Conservation (phyloP, 2,113 vertebrate species). For the Dascyllus trimaculatus region DNA sequence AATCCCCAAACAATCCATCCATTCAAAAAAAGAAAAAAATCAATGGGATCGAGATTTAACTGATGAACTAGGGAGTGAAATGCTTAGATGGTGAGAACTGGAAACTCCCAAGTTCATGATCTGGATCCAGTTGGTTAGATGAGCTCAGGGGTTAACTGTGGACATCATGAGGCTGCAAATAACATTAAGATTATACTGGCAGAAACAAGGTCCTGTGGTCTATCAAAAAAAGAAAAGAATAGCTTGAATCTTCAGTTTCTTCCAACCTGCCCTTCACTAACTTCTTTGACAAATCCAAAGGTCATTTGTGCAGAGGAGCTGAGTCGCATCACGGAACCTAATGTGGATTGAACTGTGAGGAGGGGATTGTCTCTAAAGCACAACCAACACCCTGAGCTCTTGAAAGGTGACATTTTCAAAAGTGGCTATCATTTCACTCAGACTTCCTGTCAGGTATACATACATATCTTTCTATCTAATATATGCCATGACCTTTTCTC, state of each 20-base stretch:
- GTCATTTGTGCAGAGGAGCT: constrained; percentile 3
- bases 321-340: not conserved
- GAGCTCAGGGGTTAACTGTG: constrained; percentile 17
- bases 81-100: constrained; percentile 9
- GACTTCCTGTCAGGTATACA: not conserved
- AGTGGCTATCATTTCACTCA: constrained; percentile 25
- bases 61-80: constrained; percentile 17
- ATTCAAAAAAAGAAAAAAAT: not conserved
- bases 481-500: constrained; percentile 1
- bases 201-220: not conserved
- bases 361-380: constrained; percentile 5
- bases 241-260: not conserved
- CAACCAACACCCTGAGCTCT: constrained; percentile 7
- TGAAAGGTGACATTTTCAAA: constrained; percentile 50
- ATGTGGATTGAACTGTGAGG: constrained; percentile 5
- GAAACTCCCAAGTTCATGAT: constrained; percentile 19
- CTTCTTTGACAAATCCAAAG: constrained; percentile 38
- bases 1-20: not conserved
- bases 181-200: constrained; percentile 6
- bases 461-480: constrained; percentile 1
- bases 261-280: not conserved
- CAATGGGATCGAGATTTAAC: constrained; percentile 12
- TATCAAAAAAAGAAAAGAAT: constrained; percentile 20
- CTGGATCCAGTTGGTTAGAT: not conserved
- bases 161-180: constrained; percentile 1